These are phyloP conservation scores for Drosophila bipectinata DNA, from an alignment of 1,140 invertebrate genomes.

Conservation along the genomic window DNA sequence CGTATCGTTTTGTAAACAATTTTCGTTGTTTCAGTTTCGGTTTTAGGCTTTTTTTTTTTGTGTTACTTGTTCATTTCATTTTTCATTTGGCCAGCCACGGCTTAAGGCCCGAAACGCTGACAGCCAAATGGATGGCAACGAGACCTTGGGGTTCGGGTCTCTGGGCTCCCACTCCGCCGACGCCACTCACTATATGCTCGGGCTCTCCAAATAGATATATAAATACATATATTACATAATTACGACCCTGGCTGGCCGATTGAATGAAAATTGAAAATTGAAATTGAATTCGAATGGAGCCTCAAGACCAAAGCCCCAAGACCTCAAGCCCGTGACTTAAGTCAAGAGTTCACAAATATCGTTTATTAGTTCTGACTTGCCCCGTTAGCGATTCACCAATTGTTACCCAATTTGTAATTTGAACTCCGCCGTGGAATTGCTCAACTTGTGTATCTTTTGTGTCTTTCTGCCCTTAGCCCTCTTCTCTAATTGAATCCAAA, in stretches of 20 bases:
- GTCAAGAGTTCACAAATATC: conserved; percentile 50
- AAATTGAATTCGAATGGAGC: conserved; percentile 25
- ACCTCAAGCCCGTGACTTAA: background rate
- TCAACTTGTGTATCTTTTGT: conserved; percentile 27
- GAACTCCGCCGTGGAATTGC: conserved; percentile 43
- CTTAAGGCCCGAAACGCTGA: conserved; percentile 64
- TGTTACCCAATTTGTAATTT: conserved; percentile 54
- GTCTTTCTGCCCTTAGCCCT: conserved; percentile 40
- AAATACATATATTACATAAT: conserved; percentile 65
- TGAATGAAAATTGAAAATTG: conserved; percentile 61
- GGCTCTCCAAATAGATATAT: conserved; percentile 11
- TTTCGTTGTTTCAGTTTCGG: conserved; percentile 24
- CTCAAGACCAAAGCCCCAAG: background rate
- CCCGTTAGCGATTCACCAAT: conserved; percentile 16
- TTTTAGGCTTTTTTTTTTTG: conserved; percentile 13
- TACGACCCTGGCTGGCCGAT: conserved; percentile 59
- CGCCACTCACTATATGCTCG: conserved; percentile 52
- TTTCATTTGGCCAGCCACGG: conserved; percentile 33
- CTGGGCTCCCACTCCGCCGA: conserved; percentile 11
- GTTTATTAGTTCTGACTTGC: conserved; percentile 34
- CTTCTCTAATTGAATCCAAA: conserved; percentile 57
- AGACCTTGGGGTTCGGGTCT: conserved; percentile 66
- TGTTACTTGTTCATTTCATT: conserved; percentile 26
- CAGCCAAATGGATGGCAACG: conserved; percentile 63
- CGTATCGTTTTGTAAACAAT: conserved; percentile 62